A percentile compares a stretch with the other conserved stretches of the same genome.
These are phyloP conservation scores for Thereva nobilitata DNA, from an alignment of 2,888 invertebrate genomes.

Conservation along the genomic window DNA sequence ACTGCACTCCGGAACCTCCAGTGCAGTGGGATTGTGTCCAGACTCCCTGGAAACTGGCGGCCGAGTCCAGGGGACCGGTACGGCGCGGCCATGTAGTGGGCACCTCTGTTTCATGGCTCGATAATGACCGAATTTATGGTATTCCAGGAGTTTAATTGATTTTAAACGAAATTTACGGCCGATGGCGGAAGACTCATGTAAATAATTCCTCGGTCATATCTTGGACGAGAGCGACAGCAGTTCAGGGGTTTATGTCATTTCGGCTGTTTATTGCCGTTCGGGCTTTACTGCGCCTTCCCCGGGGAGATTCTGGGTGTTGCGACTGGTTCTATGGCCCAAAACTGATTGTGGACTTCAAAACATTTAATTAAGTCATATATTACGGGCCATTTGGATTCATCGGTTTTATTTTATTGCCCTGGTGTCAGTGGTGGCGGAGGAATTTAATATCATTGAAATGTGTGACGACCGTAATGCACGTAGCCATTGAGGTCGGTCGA, in stretches of 20 bases:
- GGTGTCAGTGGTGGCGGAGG: no score
- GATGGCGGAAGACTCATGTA: constrained; percentile 24
- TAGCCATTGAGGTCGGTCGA: no score
- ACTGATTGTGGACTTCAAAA: background rate
- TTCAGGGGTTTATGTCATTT: constrained; percentile 6
- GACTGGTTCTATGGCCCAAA: constrained; percentile 1
- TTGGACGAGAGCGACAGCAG: no score
- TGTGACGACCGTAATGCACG: no score
- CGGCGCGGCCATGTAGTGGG: background rate
- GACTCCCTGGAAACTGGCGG: background rate
- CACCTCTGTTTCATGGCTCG: constrained; percentile 31
- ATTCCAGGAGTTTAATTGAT: constrained; percentile 37
- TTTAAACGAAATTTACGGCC: constrained; percentile 32
- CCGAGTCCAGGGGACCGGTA: background rate
- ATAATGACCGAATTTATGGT: constrained; percentile 37
- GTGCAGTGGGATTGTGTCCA: no score
- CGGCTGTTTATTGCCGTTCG: constrained; percentile 20
- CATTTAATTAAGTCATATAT: constrained; percentile 31
- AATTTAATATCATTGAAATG: no score
- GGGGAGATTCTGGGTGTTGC: constrained; percentile 19
- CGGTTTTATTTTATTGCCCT: no score
- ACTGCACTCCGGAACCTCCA: no score
- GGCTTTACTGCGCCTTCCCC: constrained; percentile 13
- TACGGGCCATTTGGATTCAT: background rate
- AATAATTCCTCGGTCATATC: constrained; percentile 21